phyloP scores from a whole-genome alignment of 2,113 vertebrate genomes.

The Sialia sialis region DNA sequence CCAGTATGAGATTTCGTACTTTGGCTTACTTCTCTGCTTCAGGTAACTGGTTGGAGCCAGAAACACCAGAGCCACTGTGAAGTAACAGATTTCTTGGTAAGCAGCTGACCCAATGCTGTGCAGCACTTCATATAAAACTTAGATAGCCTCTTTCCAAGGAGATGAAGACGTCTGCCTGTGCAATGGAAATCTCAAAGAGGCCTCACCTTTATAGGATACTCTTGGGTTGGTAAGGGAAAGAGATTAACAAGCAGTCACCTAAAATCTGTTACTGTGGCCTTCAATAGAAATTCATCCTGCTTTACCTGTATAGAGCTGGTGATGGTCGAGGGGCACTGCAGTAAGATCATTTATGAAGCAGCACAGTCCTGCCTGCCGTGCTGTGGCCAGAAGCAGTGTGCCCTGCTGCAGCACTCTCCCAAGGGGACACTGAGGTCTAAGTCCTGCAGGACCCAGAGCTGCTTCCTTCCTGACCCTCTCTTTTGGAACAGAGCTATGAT shows the following conservation, averaged over 20 bases:
- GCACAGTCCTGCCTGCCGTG: background rate
- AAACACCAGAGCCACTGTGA: background rate
- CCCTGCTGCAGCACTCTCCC: background rate
- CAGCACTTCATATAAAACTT: background rate
- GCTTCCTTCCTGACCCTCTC: background rate
- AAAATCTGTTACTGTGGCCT: background rate
- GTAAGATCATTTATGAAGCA: background rate
- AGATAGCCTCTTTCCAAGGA: background rate
- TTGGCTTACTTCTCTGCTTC: slow-evolving; percentile 4
- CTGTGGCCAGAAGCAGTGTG: background rate
- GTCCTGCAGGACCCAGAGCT: background rate
- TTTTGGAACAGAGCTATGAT: background rate
- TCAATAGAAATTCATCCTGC: background rate
- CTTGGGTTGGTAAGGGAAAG: background rate
- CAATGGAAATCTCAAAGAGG: background rate
- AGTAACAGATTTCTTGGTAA: background rate
- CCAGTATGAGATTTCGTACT: background rate
- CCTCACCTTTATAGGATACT: background rate
- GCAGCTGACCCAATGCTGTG: background rate
- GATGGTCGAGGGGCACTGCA: background rate
- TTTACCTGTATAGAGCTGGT: background rate
- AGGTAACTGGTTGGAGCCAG: background rate
- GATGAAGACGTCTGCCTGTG: background rate
- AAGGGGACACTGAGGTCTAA: background rate
- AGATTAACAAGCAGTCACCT: background rate